Evolutionary conservation across 2,113 vertebrate genomes (phyloP).

Genomic region (Pholis gunnellus): DNA sequence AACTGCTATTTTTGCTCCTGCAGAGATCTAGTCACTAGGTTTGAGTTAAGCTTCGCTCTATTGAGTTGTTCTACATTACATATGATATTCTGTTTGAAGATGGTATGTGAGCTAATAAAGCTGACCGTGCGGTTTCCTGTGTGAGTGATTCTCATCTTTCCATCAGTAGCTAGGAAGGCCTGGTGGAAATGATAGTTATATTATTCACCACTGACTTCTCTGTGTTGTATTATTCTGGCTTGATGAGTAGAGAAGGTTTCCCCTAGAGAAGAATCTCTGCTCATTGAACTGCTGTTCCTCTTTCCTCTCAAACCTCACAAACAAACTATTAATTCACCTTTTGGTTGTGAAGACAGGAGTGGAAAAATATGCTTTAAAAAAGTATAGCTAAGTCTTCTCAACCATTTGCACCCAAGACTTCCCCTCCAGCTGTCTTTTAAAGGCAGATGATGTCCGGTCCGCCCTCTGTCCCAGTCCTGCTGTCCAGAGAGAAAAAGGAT

Average conservation of each 20-base stretch:
- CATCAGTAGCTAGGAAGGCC: conserved; percentile 24
- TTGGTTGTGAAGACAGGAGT: neutral
- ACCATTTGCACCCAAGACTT: neutral
- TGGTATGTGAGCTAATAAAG: conserved; percentile 28
- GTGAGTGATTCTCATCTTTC: conserved; percentile 25
- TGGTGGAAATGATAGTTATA: conserved; percentile 58
- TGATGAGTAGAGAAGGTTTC: conserved; percentile 38
- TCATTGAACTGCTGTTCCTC: conserved; percentile 12
- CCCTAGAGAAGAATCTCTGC: conserved; percentile 15
- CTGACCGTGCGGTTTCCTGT: conserved; percentile 30
- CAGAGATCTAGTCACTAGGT: conserved; percentile 1
- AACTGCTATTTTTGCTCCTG: neutral
- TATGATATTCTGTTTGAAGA: conserved; percentile 58
- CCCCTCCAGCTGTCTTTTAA: neutral
- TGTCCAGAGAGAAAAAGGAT: conserved; percentile 15
- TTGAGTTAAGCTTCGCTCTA: conserved; percentile 13
- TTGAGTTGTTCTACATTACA: conserved; percentile 34
- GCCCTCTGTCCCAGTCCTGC: conserved; percentile 19
- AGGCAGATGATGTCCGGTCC: neutral
- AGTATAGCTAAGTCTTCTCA: neutral
- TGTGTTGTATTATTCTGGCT: conserved; percentile 59
- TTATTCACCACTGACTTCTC: conserved; percentile 60
- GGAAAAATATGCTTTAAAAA: neutral
- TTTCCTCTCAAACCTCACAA: conserved; percentile 10
- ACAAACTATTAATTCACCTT: conserved; percentile 4